A percentile compares a stretch with the other conserved stretches of the same genome.
Conservation (phyloP, 1,140 invertebrate species). For the Hesperophylax magnus region DNA sequence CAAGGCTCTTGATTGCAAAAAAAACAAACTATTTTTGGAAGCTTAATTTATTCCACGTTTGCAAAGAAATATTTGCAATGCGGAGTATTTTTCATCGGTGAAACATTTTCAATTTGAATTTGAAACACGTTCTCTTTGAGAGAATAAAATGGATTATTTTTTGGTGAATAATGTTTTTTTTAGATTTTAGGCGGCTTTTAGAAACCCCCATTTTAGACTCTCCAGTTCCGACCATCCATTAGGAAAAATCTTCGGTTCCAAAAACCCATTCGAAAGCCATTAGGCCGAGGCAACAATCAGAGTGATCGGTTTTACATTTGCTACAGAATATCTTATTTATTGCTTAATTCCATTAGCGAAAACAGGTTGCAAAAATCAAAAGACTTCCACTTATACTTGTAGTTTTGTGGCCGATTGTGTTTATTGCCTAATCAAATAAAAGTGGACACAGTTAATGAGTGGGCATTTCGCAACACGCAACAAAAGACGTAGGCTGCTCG, state of each 20-base stretch:
- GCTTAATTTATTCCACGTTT: no score
- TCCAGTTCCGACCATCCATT: background rate
- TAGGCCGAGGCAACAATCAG: conserved; percentile 26
- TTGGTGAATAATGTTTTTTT: no score
- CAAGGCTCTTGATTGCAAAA: no score
- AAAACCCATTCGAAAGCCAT: conserved; percentile 36
- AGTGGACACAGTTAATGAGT: conserved; percentile 3
- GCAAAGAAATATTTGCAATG: no score
- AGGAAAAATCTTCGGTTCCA: conserved; percentile 27
- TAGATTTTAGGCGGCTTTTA: no score
- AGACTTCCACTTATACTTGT: background rate
- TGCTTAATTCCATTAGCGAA: conserved; percentile 33
- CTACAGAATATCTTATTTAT: conserved; percentile 28
- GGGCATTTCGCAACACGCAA: background rate
- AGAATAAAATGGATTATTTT: no score
- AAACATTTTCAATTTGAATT: no score
- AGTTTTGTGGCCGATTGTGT: background rate
- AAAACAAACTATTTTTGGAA: no score
- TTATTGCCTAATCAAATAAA: conserved; percentile 16
- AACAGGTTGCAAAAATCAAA: conserved; percentile 34
- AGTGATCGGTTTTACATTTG: conserved; percentile 35
- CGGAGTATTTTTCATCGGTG: no score
- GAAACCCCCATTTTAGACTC: no score
- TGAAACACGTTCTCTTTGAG: no score
- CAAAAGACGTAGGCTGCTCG: no score